Base-by-base conservation (phyloP, 2,113 vertebrate genomes). In the Tragelaphus imberbis region DNA sequence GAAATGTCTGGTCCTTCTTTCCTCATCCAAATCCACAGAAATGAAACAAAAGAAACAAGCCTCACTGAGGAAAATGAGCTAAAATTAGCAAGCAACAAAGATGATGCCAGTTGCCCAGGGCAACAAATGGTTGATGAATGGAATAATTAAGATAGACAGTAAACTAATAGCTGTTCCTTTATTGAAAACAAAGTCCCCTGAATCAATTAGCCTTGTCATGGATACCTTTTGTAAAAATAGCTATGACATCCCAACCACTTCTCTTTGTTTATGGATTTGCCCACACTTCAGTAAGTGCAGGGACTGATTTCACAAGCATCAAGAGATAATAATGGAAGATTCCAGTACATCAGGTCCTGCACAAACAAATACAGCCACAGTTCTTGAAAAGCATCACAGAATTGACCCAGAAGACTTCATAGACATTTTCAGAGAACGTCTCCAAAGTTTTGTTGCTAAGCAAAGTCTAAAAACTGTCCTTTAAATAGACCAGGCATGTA, bases 151-250 rank as follows among this genome's bases (percentile, higher is more conserved):
- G n/a, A 98, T 63, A 16, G 98, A 98, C 98, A 98, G 97, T 94
- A 98, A 98, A 98, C 79, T 98, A 97, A 98, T 98, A 97, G 97
- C 63, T 96, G 94, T 97, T 98, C 96, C 97, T 94, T 98, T 98
- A 96, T 65, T 97, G 98, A 98, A 98, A 98, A 97, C 84, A 75
- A 98, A 95, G 82, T 98, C 96, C 86, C 97, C 88, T 98, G 97
- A 98, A 96, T 98, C 96, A 98, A 97, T 98, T 98, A 98, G 95
- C 97, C 94, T 98, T 98, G 97, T 96, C 95, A 91, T 47, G 84
- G 97, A 91, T 97, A 97, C 89, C 92, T 98, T 98, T 87, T 91
- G 53, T 93, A 95, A 97, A 75, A 97, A 96, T 53, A 91, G 40
- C 96, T 58, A 44, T 89, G 94, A 92, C 94, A 93, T 95, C 71